Evolutionary conservation across 2,797 vertebrate genomes (phyloP), one percentile per base, ranked within the genome.

Genomic region (Pangasius larnaudii): DNA sequence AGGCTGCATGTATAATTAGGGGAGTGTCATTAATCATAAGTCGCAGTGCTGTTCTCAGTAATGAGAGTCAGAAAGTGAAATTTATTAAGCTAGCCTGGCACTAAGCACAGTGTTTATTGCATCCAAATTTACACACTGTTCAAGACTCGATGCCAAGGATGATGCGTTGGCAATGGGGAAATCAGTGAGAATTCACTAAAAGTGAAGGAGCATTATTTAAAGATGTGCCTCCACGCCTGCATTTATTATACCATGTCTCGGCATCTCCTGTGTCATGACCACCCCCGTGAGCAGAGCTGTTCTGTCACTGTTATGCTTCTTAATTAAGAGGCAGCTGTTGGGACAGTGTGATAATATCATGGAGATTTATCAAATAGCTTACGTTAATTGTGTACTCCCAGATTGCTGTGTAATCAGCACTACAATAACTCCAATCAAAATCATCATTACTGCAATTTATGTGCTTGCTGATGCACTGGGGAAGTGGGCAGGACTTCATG

Each of bases 1-100:
- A 94, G 90, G 90, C 92, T 80, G 91, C 90, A 92, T 91, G 90
- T 93, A 91, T 93, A 94, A 96, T 96, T 94, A 94, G 90, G 89
- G 89, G 91, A 90, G 72, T 87, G 77, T 90, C 93, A 94, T 95
- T 94, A 93, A 94, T 94, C 93, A 94, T 89, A 91, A 88, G 90
- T 92, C 91, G 85, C 92, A 82, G 61, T 90, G 81, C 90, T 92
- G 91, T 93, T 92, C 85, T 65, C 87, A 92, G 92, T 94, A 95
- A 94, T 90, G 90, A 93, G 89, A 92, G 91, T 90, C 89, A 82
- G 90, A 93, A 92, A 90, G 87, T 92, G 83, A 89, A 91, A 92
- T 93, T 91, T 91, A 93, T 92, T 89, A 94, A 92, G 91, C 71
- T 75, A 77, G 90, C 90, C 85, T 83, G 83, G 85, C 88, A 93